phyloP scores from a whole-genome alignment of 1,140 invertebrate species.

The Drosophila trapezifrons region DNA sequence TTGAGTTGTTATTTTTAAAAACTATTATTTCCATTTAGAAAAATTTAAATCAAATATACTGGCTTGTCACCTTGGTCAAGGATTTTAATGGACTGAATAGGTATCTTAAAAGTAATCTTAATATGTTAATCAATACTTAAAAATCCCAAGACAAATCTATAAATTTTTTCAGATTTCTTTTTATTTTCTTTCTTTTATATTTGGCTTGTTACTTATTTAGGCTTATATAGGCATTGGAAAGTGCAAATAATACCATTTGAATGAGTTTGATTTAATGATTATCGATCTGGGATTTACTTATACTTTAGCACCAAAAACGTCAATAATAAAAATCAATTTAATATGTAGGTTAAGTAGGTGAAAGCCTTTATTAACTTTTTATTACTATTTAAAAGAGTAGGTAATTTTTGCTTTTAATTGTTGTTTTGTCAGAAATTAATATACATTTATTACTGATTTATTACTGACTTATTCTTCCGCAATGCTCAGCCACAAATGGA shows the following conservation, averaged over 20 bases:
- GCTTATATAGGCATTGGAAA: neutral
- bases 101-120: too few species aligned
- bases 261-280: slow-evolving; percentile 1
- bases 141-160: neutral
- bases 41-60: too few species aligned
- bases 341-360: neutral
- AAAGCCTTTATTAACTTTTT: slow-evolving; percentile 5
- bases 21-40: too few species aligned
- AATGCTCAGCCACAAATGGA: slow-evolving; percentile 11
- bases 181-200: neutral
- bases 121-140: too few species aligned
- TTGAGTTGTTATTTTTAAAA: too few species aligned
- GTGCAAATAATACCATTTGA: slow-evolving; percentile 16
- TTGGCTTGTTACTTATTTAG: neutral
- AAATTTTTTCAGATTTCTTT: neutral
- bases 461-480: slow-evolving; percentile 7
- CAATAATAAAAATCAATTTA: neutral
- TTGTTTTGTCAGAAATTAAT: too few species aligned
- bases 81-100: too few species aligned
- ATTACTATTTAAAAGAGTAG: neutral
- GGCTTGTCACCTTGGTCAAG: too few species aligned
- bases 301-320: neutral
- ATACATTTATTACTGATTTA: neutral
- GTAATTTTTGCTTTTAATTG: too few species aligned
- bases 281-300: neutral